Evolutionary conservation across 2,888 invertebrate genomes (phyloP), one percentile per base, ranked within the genome.

Genomic region (Peribatodes rhomboidaria): DNA sequence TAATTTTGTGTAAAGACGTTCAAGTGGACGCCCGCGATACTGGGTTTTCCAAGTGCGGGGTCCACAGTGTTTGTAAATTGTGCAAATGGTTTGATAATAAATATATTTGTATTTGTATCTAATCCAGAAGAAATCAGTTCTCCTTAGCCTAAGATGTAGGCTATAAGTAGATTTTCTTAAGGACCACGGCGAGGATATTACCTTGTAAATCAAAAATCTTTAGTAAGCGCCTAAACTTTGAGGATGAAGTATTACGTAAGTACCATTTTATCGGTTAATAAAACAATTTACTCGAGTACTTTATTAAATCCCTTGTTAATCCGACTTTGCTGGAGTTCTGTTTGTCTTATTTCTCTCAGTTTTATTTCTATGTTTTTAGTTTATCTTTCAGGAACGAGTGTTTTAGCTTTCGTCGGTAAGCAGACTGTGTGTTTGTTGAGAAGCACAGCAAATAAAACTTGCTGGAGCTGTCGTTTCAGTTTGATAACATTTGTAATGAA

Each of bases 401-500:
- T 37, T 58, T 63, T 54, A 63, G 44, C 46, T 52, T 22, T 35
- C 31, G 41, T 53, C 46, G 16, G 8, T 13, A 57, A 59, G 59
- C 62, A 58, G 52, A 52, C 47, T 42, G 52, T 52, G 35, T 59
- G 63, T 66, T 54, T 61, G 56, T 53, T 46, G 37, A 33, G 47
- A 53, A 59, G 39, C 37, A 55, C 22, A 37, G 42, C 50, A 65
- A 55, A 60, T 64, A 59, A 47, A 59, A 59, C 33, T 59, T 39
- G 41, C 14, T 47, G 33, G 31, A 39, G 59, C 20, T 58, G 53
- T 52, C 41, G 53, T 68, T 56, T 50, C 58, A 54, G 13, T 57
- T 50, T 60, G 59, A 61, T 59, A 61, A 49, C 42, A 61, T 64
- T 54, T 53, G 58, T 57, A 63, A 64, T 64, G 59, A 64, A 64